Base-by-base conservation (phyloP, 2,888 invertebrate genomes). In the Nomada flava region DNA sequence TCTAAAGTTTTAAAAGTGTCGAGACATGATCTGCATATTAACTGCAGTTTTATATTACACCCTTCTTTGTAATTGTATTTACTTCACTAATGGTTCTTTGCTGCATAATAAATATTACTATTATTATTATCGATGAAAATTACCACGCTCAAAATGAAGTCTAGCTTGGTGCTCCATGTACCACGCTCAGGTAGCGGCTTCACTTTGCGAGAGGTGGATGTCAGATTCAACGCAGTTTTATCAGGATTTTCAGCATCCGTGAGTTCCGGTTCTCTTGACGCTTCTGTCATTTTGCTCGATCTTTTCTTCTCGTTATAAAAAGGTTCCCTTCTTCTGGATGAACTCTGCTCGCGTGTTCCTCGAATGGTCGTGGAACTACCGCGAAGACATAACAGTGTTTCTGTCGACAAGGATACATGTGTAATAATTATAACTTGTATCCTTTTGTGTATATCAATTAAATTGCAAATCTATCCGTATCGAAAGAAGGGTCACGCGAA, bases 141-240 rank as follows among this genome's bases (percentile, higher is more conserved):
- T 91, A 94, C 97, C 90, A 98, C 98, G 71, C 98, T 98, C 91
- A 98, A 95, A 91, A 98, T 98, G 94, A 98, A 98, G 94, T 98
- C 98, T 91, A 98, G 94, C 94, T 98, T 98, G 89, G 97, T 97
- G 79, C 96, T 96, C 98, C 98, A 98, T 76, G 97, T 95, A 81
- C 98, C 98, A 94, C 98, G 96, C 88, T 97, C 97, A 0, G 97
- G 98, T 44, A 96, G 90, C 29, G 92, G 92, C 36, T 89, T 89
- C 13, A 42, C 53, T 52, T 77, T 87, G 23, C 55, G 83, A 18
- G 79, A 90, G 76, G 91, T 88, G 64, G 91, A 87, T 84, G 91
- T 90, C 65, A 91, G 73, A 84, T 93, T 92, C 83, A 93, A 86
- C 10, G 92, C 88, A 55, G 91, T 91, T 69, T 91, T 91, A 77